Percentiles rank a stretch among this genome's conserved stretches.
Conservation (phyloP, 2,888 invertebrate genomes). For the Tenthredo mesomela region DNA sequence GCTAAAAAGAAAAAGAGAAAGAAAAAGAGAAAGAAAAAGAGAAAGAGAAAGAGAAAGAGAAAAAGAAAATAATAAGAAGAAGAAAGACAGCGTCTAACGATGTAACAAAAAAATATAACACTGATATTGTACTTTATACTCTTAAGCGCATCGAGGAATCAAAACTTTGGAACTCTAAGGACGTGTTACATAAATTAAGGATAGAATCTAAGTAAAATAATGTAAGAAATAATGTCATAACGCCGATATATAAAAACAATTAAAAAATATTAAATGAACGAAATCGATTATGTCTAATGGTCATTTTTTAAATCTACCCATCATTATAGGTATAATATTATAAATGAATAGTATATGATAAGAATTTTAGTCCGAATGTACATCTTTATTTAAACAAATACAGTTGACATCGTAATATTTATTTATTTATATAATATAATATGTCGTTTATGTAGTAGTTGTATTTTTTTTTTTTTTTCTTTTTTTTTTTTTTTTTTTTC, state of each 20-base stretch:
- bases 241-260: conserved; percentile 14
- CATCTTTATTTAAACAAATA: conserved; percentile 78
- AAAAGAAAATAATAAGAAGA: no score
- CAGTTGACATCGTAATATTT: conserved; percentile 77
- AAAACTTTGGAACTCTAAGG: conserved; percentile 40
- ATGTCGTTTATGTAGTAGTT: conserved; percentile 64
- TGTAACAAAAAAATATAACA: neutral
- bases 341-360: neutral
- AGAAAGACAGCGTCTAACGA: neutral
- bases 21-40: neutral
- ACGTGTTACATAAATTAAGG: conserved; percentile 32
- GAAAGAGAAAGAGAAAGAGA: neutral
- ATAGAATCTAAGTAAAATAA: neutral
- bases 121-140: conserved; percentile 5
- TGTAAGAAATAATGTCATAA: conserved; percentile 38
- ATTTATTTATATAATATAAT: conserved; percentile 61
- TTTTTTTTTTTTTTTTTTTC: conserved; percentile 54
- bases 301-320: neutral
- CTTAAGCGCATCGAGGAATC: conserved; percentile 44
- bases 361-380: conserved; percentile 64
- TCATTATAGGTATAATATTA: neutral
- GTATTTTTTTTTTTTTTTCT: conserved; percentile 53
- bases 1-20: neutral
- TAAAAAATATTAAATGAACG: conserved; percentile 18
- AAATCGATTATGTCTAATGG: neutral